Base-by-base conservation (phyloP, 1,140 invertebrate species). In the Hyles vespertilio region DNA sequence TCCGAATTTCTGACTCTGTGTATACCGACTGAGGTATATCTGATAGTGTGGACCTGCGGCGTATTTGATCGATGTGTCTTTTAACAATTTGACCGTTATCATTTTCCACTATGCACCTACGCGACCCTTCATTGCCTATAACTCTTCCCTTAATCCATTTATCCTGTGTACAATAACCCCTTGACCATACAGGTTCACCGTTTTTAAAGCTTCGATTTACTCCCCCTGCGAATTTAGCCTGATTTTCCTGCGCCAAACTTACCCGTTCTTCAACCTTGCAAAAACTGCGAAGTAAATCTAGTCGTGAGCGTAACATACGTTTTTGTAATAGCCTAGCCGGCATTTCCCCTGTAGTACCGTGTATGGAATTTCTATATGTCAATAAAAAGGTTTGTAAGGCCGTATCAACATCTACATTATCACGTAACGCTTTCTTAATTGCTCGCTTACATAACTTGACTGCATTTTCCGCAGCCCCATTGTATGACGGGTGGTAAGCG, bases 381-480 rank as follows among this genome's bases (percentile, higher is more conserved):
- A 72, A 47, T 33, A 72, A 50, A 53, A 55, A 72, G 3, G 55
- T 59, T 5, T 63, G 52, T 33, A 71, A 52, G 32, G 53, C 53
- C n/a, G 47, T n/a, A 32, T 71, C 58, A 3, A 63, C 22, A 34
- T 72, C 55, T 11, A 61, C 11, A 3, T 45, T 47, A 10, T 72
- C 58, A 8, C 50, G 48, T 44, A 43, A 12, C 8, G 63, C 61
- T 48, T 70, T 70, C 55, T 60, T 67, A 32, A 70, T 59, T 1
- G 54, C 57, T 0, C 53, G 36, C 22, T 70, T 70, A 12, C 59
- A 61, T 22, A 61, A 34, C 10, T 61, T 63, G 1, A 70, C 68
- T 2, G 68, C 68, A 45, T 63, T 63, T 59, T 70, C 68, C 6
- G 65, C 69, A 0, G 62, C 59, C 8, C 69, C 65, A 44, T 67